A percentile compares a stretch with the other conserved stretches of the same genome.
Evolutionary conservation across 2,113 vertebrate genomes (phyloP).

Genomic region (Dermatemys mawii): DNA sequence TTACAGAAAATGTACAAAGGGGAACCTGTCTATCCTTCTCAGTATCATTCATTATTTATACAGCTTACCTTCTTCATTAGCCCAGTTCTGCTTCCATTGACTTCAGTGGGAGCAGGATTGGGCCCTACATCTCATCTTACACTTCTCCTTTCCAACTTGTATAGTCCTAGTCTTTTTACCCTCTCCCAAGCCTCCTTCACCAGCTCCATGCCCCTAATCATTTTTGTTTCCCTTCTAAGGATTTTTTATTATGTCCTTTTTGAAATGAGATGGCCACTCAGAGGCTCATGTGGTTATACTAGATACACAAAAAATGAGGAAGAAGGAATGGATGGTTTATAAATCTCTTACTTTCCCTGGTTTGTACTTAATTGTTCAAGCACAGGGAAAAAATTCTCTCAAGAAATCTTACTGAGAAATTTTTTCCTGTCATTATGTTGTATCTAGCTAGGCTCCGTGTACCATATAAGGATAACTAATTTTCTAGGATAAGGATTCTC

Average conservation of each 20-base stretch:
- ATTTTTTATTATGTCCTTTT: background rate
- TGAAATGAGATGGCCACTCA: background rate
- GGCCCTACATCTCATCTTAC: background rate
- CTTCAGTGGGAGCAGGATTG: background rate
- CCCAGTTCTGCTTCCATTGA: background rate
- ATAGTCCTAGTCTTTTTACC: background rate
- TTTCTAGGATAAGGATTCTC: background rate
- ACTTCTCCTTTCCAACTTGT: background rate
- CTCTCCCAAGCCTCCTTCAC: background rate
- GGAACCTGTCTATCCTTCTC: background rate
- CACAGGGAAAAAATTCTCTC: background rate
- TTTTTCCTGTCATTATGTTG: background rate
- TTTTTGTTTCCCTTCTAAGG: background rate
- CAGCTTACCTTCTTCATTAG: background rate
- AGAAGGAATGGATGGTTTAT: background rate
- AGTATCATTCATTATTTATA: background rate
- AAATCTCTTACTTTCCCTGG: constrained; percentile 16
- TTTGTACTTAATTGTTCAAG: background rate
- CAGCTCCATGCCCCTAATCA: background rate
- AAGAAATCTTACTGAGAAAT: background rate
- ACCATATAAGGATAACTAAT: background rate
- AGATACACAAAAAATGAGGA: background rate
- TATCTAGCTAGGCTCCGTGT: background rate
- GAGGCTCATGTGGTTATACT: background rate
- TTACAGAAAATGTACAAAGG: background rate